Evolutionary conservation across 2,797 vertebrate genomes (phyloP).

Genomic region (Pipistrellus kuhlii): DNA sequence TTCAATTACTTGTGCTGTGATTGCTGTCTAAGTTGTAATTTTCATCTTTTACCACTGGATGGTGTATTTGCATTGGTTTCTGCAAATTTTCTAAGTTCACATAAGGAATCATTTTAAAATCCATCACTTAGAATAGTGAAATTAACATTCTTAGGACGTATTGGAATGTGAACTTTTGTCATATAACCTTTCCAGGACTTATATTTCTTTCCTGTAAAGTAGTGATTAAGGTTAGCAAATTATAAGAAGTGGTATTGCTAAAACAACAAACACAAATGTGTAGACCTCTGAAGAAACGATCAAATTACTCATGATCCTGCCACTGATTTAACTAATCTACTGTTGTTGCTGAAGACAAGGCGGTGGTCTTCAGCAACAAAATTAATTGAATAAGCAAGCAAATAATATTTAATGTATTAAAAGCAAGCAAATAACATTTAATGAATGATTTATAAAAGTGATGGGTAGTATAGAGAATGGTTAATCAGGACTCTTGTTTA

Average conservation of each 20-base stretch:
- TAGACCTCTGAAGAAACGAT: neutral
- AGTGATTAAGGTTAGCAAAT: slow-evolving; percentile 36
- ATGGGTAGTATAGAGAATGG: neutral
- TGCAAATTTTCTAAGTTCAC: slow-evolving; percentile 52
- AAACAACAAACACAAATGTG: neutral
- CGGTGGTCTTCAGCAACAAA: neutral
- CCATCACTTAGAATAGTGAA: slow-evolving; percentile 21
- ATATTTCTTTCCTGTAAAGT: slow-evolving; percentile 43
- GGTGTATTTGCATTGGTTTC: slow-evolving; percentile 71
- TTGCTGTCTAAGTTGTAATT: slow-evolving; percentile 53
- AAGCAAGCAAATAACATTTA: slow-evolving; percentile 14
- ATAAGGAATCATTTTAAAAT: slow-evolving; percentile 49
- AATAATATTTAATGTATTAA: neutral
- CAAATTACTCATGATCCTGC: slow-evolving; percentile 4
- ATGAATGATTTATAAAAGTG: slow-evolving; percentile 8
- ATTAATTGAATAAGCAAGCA: too few relatives aligned
- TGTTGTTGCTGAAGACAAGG: slow-evolving; percentile 3
- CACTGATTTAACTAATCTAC: neutral
- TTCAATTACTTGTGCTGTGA: neutral
- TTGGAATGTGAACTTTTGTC: neutral
- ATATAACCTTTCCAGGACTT: neutral
- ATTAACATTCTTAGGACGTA: neutral
- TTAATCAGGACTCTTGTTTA: neutral
- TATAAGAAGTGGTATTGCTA: neutral
- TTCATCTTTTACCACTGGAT: slow-evolving; percentile 71